Evolutionary conservation across 2,113 vertebrate species (phyloP), one percentile per base, ranked within the genome.

Genomic region (Esox niger): DNA sequence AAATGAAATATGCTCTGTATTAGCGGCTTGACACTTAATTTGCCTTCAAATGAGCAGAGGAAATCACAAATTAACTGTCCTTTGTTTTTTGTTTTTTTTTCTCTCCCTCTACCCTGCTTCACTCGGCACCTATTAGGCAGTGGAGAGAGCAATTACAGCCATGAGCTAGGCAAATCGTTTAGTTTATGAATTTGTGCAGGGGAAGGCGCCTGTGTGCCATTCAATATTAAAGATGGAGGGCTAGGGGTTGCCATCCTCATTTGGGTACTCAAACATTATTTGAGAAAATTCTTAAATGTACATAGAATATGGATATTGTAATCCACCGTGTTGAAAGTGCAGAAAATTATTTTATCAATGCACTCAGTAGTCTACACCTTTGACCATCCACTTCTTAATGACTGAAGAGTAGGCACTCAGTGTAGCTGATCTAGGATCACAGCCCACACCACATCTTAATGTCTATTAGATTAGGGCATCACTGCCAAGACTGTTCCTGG

Each of bases 21-120:
- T 99, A 98, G 95, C 95, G 94, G 92, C 91, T 96, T 98, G 96
- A 98, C 96, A 98, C 95, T 97, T 98, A 95, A 99, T 99, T 99
- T 99, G 95, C 96, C 92, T 98, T 93, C 93, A 95, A 98, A 99
- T 96, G 94, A 96, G 94, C 91, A 89, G 89, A 95, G 94, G 94
- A 99, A 98, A 96, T 96, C 96, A 95, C 94, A 98, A 98, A 98
- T 98, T 95, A 96, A 98, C 95, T 95, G 95, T 94, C 94, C 95
- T 96, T 97, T 98, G 94, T 96, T 97, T 95, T 95, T n/a, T n/a
- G n/a, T n/a, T n/a, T n/a, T n/a, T n/a, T 90, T 62, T 52, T 54
- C 76, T 57, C 17, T 64, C 56, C 13, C 66, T 67, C 57, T 81
- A 76, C 77, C 81, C 62, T 2, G 65, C 77, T 84, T 84, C 89